Percentiles rank a stretch among this genome's conserved stretches.
phyloP scores from a whole-genome alignment of 1,140 invertebrate species.

The Lutraria rhynchaena region DNA sequence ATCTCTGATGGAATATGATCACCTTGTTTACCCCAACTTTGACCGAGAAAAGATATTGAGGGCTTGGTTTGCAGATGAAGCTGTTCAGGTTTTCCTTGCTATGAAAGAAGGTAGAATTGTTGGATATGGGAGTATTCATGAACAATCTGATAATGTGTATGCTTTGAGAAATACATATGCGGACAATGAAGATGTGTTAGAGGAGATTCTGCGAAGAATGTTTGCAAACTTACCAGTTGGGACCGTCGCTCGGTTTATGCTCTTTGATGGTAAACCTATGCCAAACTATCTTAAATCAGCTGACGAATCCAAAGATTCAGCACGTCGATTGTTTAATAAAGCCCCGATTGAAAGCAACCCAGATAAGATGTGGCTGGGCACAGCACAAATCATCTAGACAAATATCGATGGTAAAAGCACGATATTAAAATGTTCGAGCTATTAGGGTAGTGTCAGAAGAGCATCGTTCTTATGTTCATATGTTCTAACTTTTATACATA shows the following conservation, averaged over 20 bases:
- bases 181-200: slow-evolving; percentile 29
- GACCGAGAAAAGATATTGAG: slow-evolving; percentile 17
- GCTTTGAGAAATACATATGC: slow-evolving; percentile 25
- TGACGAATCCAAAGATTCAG: background rate
- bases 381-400: slow-evolving; percentile 18
- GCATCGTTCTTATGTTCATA: no score
- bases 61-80: slow-evolving; percentile 21
- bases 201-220: slow-evolving; percentile 13
- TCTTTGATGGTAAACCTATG: slow-evolving; percentile 25
- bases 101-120: slow-evolving; percentile 7
- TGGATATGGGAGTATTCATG: slow-evolving; percentile 38
- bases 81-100: slow-evolving; percentile 18
- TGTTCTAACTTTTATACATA: no score
- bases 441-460: no score
- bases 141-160: slow-evolving; percentile 4
- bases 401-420: no score
- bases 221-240: background rate
- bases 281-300: slow-evolving; percentile 31
- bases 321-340: slow-evolving; percentile 31
- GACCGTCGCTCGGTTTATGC: background rate
- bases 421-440: no score
- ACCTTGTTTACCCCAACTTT: slow-evolving; percentile 20
- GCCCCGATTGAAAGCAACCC: slow-evolving; percentile 3
- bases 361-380: slow-evolving; percentile 32
- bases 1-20: slow-evolving; percentile 17